A percentile compares a stretch with the other conserved stretches of the same genome.
phyloP scores from a whole-genome alignment of 2,888 invertebrate species.

The Poecilobothrus nobilitatus region DNA sequence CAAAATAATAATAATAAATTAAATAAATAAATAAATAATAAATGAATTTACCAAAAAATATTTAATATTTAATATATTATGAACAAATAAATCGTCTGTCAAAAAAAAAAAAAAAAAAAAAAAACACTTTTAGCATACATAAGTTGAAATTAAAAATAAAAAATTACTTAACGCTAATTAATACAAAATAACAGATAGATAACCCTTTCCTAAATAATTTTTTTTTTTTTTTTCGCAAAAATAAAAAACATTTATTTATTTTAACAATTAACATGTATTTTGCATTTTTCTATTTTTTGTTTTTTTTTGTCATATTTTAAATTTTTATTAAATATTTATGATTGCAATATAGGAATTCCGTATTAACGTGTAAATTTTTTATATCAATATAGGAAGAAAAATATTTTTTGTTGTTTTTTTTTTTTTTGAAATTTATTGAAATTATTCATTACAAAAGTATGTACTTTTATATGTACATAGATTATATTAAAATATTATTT shows the following conservation, averaged over 20 bases:
- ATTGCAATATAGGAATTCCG: neutral
- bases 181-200: neutral
- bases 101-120: too few species aligned
- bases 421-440: too few species aligned
- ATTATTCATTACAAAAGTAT: too few species aligned
- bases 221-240: too few species aligned
- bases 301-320: neutral
- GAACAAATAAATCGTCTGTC: too few species aligned
- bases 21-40: too few species aligned
- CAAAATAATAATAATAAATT: too few species aligned
- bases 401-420: neutral
- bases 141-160: neutral
- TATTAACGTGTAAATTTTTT: neutral
- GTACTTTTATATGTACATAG: too few species aligned
- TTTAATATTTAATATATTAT: too few species aligned
- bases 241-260: neutral
- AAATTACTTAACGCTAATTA: slow-evolving; percentile 6
- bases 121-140: too few species aligned
- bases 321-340: neutral
- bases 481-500: too few species aligned
- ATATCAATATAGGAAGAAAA: neutral
- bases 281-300: neutral
- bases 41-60: too few species aligned
- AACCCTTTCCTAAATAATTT: neutral
- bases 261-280: neutral